These are phyloP conservation scores for Steinernema feltiae DNA, from an alignment of 1,140 invertebrate genomes.

Conservation along the genomic window DNA sequence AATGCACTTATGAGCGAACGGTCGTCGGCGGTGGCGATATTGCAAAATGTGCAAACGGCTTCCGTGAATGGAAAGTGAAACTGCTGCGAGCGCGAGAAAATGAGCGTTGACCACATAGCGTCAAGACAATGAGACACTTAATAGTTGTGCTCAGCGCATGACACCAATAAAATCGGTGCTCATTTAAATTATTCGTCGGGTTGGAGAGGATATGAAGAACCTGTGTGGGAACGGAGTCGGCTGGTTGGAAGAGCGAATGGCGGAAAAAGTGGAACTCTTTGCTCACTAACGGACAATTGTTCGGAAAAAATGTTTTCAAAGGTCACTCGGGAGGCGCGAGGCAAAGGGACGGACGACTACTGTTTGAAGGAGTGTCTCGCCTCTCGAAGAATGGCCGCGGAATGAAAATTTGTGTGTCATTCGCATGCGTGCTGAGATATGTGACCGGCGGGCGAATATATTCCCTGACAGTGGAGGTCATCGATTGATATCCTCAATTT, in stretches of 20 bases:
- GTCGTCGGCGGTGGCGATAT: not conserved
- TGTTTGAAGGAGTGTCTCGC: not conserved
- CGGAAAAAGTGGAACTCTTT: not conserved
- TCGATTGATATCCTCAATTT: not conserved
- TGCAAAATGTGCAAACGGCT: not conserved
- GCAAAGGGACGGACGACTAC: too few relatives aligned
- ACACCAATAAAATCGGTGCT: not conserved
- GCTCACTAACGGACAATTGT: not conserved
- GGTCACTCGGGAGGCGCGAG: not conserved
- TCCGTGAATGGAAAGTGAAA: slow-evolving; percentile 10
- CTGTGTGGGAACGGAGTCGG: not conserved
- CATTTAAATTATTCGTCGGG: not conserved
- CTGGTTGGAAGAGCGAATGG: not conserved
- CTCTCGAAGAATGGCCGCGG: not conserved
- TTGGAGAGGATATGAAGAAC: not conserved
- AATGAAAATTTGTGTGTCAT: not conserved
- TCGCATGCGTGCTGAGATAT: not conserved
- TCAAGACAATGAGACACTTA: not conserved
- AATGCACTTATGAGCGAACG: slow-evolving; percentile 3
- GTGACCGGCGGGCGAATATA: not conserved
- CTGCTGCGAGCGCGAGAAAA: not conserved
- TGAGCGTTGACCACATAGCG: not conserved
- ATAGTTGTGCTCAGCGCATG: not conserved
- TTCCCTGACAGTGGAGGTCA: not conserved
- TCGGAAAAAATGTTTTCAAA: not conserved